Base-by-base conservation (phyloP, 2,113 vertebrate species). In the Pionites leucogaster region DNA sequence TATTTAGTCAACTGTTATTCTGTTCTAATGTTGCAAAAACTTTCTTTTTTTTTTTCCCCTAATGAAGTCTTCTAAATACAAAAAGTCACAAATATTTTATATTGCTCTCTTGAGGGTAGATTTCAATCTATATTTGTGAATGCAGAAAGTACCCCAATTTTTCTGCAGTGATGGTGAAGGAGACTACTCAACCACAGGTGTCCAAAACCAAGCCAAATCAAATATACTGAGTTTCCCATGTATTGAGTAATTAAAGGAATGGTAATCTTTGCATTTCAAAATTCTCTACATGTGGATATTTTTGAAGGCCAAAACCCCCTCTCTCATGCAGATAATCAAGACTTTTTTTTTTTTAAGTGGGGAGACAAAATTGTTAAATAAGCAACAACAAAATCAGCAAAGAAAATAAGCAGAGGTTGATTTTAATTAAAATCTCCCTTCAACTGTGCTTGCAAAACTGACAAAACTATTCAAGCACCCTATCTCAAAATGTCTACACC, bases 1-100 rank as follows among this genome's bases (percentile, higher is more conserved):
- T 33, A 76, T 3, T 46, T 31, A 17, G 19, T 46, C 24, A 53
- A 72, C 16, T 25, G 9, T 17, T 80, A 24, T 39, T 90, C 68
- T 88, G 15, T 49, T 77, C 10, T 41, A 65, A 52, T 6, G 1
- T n/a, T 75, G 42, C 11, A 77, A 27, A 2, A 50, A 2, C 2
- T 2, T 8, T 11, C 4, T 2, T 7, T 24, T 17, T 22, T 9
- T 6, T 24, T 9, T 5, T 12, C 2, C 9, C 17, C 17, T 6
- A 57, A 23, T 4, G 16, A 47, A 52, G 14, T 39, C 17, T 55
- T 57, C 33, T 52, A 11, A 6, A 35, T 7, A 42, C 4, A 55
- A 59, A 14, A 47, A 71, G 8, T 13, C 37, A 50, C 22, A 46
- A 42, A 24, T 87, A 50, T 71, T 46, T 64, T 33, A 24, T 25